Conservation (phyloP, 1,140 invertebrate species). For the Habropoda laboriosa region DNA sequence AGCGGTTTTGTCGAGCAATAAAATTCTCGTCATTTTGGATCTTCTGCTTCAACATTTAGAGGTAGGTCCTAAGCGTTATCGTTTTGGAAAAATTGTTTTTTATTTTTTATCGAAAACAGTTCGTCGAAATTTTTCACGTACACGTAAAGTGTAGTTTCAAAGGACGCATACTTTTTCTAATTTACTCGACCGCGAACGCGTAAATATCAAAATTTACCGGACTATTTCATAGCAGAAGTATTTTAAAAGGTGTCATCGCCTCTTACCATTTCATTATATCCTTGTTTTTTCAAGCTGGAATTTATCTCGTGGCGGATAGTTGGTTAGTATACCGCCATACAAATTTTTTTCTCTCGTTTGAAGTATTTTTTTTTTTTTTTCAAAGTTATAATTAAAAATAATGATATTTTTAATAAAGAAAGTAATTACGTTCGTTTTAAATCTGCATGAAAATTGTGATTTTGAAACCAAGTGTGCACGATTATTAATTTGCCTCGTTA, state of each 20-base stretch:
- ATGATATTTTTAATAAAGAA: neutral
- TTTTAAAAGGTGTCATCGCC: constrained; percentile 8
- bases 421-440: no score
- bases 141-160: neutral
- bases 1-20: constrained; percentile 87
- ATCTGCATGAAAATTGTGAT: no score
- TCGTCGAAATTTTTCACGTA: no score
- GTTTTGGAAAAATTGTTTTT: neutral
- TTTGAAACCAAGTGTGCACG: no score
- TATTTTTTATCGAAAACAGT: neutral
- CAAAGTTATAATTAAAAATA: neutral
- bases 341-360: neutral
- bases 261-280: constrained; percentile 1
- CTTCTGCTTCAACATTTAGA: constrained; percentile 86
- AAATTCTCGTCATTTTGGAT: constrained; percentile 86
- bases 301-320: neutral
- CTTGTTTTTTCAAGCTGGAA: constrained; percentile 8
- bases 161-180: neutral
- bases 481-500: no score
- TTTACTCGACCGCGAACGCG: neutral
- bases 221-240: constrained; percentile 10
- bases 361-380: neutral
- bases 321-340: neutral
- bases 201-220: neutral
- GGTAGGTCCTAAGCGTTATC: constrained; percentile 78